Evolutionary conservation across 2,797 vertebrate species (phyloP).

Genomic region (Sylvia borin): DNA sequence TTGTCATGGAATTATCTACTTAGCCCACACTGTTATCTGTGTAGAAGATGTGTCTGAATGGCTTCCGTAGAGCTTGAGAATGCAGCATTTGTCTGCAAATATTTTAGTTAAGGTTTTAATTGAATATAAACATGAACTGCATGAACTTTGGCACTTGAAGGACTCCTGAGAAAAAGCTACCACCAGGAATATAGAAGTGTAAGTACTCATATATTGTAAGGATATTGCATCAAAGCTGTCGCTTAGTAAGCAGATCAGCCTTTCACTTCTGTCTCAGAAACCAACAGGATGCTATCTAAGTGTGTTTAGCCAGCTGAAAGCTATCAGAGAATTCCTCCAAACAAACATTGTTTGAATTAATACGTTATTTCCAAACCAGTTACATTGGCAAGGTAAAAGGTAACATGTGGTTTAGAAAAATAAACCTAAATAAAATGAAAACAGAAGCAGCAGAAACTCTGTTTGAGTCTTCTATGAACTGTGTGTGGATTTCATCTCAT

Average conservation of each 20-base stretch:
- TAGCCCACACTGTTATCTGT: neutral
- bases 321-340: slow-evolving; percentile 57
- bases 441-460: slow-evolving; percentile 45
- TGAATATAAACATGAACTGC: slow-evolving; percentile 37
- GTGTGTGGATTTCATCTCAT: slow-evolving; percentile 16
- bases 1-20: slow-evolving; percentile 4
- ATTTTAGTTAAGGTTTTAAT: slow-evolving; percentile 30
- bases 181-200: neutral
- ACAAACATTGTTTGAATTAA: slow-evolving; percentile 69
- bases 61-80: slow-evolving; percentile 16
- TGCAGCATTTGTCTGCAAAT: slow-evolving; percentile 28
- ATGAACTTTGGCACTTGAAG: slow-evolving; percentile 40
- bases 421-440: slow-evolving; percentile 66
- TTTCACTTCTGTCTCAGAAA: slow-evolving; percentile 45
- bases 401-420: slow-evolving; percentile 67
- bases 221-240: slow-evolving; percentile 20
- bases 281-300: slow-evolving; percentile 57
- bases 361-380: slow-evolving; percentile 54
- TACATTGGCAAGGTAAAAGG: slow-evolving; percentile 60
- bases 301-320: slow-evolving; percentile 69
- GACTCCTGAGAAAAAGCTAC: neutral
- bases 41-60: slow-evolving; percentile 15
- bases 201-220: neutral
- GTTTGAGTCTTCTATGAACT: slow-evolving; percentile 34
- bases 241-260: slow-evolving; percentile 9